Evolutionary conservation across 2,113 vertebrate species (phyloP).

Genomic region (Empidonax traillii): DNA sequence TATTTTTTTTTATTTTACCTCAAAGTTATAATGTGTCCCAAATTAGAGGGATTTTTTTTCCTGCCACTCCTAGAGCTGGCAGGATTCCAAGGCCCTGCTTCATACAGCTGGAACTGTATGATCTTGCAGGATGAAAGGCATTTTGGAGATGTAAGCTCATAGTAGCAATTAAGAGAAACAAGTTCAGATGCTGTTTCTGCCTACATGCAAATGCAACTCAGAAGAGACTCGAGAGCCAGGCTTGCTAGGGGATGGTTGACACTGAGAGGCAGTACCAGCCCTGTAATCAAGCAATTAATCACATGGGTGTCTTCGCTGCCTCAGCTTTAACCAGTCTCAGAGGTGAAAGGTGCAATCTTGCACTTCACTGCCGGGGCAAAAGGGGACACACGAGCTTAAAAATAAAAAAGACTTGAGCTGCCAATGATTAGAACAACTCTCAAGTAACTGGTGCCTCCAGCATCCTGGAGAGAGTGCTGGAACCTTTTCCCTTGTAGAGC

Average conservation of each 20-base stretch:
- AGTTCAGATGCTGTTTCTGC: not conserved
- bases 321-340: not conserved
- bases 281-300: not conserved
- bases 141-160: constrained; percentile 44
- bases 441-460: not conserved
- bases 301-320: not conserved
- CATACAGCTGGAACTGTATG: not conserved
- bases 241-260: not conserved
- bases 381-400: not conserved
- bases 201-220: constrained; percentile 19
- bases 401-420: not conserved
- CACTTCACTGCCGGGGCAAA: not conserved
- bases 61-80: not conserved
- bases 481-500: not conserved
- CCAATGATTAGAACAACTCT: not conserved
- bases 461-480: not conserved
- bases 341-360: constrained; percentile 16
- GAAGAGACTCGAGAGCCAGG: not conserved
- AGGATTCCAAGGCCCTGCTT: not conserved
- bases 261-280: not conserved
- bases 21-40: not conserved
- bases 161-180: constrained; percentile 46
- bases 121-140: constrained; percentile 42
- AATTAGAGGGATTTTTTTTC: not conserved
- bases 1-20: too few species aligned